Evolutionary conservation across 1,140 invertebrate genomes (phyloP), one percentile per base, ranked within the genome.

Genomic region (Drosophila funebris): DNA sequence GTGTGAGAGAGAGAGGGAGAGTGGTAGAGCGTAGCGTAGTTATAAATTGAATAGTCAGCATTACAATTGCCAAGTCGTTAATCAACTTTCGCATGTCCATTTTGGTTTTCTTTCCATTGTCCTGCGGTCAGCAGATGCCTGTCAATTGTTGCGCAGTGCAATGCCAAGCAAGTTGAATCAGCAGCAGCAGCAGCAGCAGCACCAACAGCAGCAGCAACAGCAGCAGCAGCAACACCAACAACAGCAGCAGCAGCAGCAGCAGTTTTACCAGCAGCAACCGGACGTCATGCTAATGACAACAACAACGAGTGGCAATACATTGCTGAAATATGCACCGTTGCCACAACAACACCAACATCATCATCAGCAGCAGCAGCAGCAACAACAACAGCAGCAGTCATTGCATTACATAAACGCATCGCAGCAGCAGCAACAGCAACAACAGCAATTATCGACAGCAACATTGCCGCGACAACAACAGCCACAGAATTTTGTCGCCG

Each of bases 211-310:
- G 16, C 66, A 72, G 14, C 70, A 78, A 11, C 69, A 66, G 16
- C 69, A 66, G 24, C 77, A 73, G 39, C 74, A 61, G 57, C 69
- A 74, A 11, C 73, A 68, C 60, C 63, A 69, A 18, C 69, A 73
- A 24, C 72, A 58, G 27, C 58, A 53, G 13, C 78, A 76, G 18
- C 80, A 78, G 37, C 70, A 67, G 9, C 70, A 67, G 22, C 88
- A n/a, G n/a, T n/a, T n/a, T n/a, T n/a, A n/a, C n/a, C 80, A 78
- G 37, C 70, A 67, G 9, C 70, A 67, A 29, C 88, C 83, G 57
- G 89, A 90, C 84, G 89, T 90, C 74, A 90, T 90, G 90, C 74
- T 90, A 75, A 89, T 90, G 90, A 82, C 88, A 90, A 85, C 85
- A 84, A 71, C 72, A 78, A 81, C 85, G 69, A 72, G 67, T 50